Percentiles rank a stretch among this genome's conserved stretches.
Evolutionary conservation across 2,113 vertebrate genomes (phyloP).

Genomic region (Atherinomorus stipes): DNA sequence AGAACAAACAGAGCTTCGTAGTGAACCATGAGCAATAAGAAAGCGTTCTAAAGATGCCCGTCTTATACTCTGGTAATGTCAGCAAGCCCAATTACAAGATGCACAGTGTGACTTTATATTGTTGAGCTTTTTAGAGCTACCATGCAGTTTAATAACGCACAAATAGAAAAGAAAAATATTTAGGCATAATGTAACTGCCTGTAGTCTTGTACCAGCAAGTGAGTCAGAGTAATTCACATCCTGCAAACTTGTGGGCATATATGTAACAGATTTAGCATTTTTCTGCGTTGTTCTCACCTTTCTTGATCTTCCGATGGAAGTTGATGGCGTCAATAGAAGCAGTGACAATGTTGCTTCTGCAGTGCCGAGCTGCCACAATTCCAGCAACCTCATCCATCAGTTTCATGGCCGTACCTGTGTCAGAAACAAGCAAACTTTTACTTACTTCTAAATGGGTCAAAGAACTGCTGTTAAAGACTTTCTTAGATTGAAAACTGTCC

Average conservation of each 20-base stretch:
- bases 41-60: conserved; percentile 36
- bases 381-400: conserved; percentile 97
- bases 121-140: not conserved
- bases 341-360: conserved; percentile 95
- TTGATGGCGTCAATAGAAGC: conserved; percentile 96
- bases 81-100: not conserved
- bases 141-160: not conserved
- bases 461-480: conserved; percentile 2
- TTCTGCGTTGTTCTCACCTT: conserved; percentile 82
- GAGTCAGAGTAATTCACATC: not conserved
- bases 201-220: not conserved
- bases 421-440: conserved; percentile 22
- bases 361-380: conserved; percentile 93
- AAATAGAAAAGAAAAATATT: too few species aligned
- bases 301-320: conserved; percentile 94
- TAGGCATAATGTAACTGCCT: not conserved
- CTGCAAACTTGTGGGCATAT: not conserved
- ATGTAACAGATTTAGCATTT: not conserved
- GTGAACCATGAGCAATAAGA: conserved; percentile 62
- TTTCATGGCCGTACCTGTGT: conserved; percentile 96
- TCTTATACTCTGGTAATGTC: not conserved
- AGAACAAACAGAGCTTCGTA: conserved; percentile 19
- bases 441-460: not conserved
- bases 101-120: not conserved
- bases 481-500: too few species aligned